Evolutionary conservation across 2,888 invertebrate genomes (phyloP).

Genomic region (Scaptomyza reducta): DNA sequence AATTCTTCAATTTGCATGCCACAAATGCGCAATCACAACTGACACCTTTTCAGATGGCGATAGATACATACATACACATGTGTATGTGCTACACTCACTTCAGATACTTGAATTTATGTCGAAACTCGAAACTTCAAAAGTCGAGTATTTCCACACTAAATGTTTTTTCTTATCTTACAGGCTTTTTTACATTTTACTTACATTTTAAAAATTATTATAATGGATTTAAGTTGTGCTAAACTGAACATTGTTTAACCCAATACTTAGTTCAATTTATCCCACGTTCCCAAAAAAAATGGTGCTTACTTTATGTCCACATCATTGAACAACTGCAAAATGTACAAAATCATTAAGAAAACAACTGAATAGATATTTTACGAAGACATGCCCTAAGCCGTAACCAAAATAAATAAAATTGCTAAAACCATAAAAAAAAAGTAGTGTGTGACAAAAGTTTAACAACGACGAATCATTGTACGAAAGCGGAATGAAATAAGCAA

Average conservation of each 20-base stretch:
- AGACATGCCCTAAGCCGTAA: constrained; percentile 31
- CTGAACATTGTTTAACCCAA: not conserved
- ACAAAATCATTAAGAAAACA: constrained; percentile 74
- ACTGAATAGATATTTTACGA: constrained; percentile 31
- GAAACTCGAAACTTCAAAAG: constrained; percentile 24
- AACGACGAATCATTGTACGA: constrained; percentile 29
- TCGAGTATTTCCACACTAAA: constrained; percentile 22
- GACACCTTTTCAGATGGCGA: constrained; percentile 64
- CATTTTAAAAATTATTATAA: not conserved
- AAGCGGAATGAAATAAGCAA: constrained; percentile 29
- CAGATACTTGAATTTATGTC: constrained; percentile 34
- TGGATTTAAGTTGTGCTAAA: too few species aligned
- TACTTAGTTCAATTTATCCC: constrained; percentile 46
- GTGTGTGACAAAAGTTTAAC: constrained; percentile 40
- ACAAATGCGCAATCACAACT: constrained; percentile 71
- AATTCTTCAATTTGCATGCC: constrained; percentile 79
- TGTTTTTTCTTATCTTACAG: constrained; percentile 10
- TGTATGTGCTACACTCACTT: constrained; percentile 44
- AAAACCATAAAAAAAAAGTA: constrained; percentile 37
- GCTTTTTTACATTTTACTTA: not conserved
- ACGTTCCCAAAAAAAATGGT: constrained; percentile 62
- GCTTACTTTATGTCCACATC: constrained; percentile 7
- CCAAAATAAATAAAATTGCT: constrained; percentile 35
- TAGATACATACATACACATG: constrained; percentile 27
- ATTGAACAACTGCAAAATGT: constrained; percentile 50